phyloP scores from a whole-genome alignment of 1,140 invertebrate species.

The Pseudachorutes palmiensis region DNA sequence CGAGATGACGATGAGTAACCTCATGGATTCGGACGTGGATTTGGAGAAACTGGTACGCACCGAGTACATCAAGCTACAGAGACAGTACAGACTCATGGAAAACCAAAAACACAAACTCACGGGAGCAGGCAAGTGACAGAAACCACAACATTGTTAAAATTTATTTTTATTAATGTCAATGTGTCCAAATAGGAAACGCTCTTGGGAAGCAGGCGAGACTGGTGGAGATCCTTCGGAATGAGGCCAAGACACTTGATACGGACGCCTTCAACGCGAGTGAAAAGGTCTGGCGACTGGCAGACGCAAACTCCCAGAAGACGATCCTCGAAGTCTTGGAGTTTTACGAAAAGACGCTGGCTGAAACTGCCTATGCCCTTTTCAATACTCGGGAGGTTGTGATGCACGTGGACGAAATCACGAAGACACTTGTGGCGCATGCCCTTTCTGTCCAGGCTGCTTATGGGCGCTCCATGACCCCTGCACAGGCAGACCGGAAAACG shows the following conservation, averaged over 20 bases:
- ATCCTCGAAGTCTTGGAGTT: constrained; percentile 22
- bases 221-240: constrained; percentile 9
- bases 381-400: constrained; percentile 25
- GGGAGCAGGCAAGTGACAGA: not conserved
- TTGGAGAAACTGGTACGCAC: constrained; percentile 26
- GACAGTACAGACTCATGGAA: constrained; percentile 31
- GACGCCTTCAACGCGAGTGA: constrained; percentile 21
- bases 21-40: constrained; percentile 16
- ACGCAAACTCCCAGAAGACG: constrained; percentile 20
- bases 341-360: constrained; percentile 16
- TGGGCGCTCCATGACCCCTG: constrained; percentile 20
- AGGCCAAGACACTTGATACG: constrained; percentile 16
- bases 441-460: constrained; percentile 25
- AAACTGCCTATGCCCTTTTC: constrained; percentile 8
- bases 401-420: constrained; percentile 28
- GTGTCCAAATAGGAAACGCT: constrained; percentile 8
- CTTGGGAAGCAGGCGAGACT: constrained; percentile 16
- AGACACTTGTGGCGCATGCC: constrained; percentile 21
- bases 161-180: no score
- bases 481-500: constrained; percentile 17
- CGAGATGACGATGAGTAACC: not conserved
- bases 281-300: not conserved
- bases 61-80: constrained; percentile 23
- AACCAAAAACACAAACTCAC: constrained; percentile 18
- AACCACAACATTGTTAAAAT: no score